phyloP scores from a whole-genome alignment of 2,797 vertebrate species.

The Syngnathus acus region DNA sequence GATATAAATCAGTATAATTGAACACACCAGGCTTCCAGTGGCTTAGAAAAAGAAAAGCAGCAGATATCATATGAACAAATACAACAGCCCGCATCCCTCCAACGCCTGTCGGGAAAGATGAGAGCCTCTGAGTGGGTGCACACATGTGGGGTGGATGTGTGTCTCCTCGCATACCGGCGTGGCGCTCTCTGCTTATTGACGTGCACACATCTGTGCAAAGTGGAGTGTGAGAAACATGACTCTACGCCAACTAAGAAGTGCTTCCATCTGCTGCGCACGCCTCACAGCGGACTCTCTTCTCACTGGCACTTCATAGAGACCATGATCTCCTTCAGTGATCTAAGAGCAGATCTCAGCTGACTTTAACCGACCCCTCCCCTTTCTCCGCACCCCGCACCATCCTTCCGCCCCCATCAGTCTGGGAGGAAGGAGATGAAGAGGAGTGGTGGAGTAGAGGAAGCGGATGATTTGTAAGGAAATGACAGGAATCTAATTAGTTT shows the following conservation, averaged over 20 bases:
- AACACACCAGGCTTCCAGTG: constrained; percentile 55
- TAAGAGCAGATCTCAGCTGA: constrained; percentile 40
- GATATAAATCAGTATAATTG: constrained; percentile 62
- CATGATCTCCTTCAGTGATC: constrained; percentile 52
- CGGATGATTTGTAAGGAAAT: constrained; percentile 19
- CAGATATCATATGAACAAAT: constrained; percentile 53
- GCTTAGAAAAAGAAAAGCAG: constrained; percentile 51
- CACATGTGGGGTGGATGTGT: constrained; percentile 45
- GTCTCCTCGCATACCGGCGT: constrained; percentile 28
- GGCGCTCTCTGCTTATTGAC: constrained; percentile 22
- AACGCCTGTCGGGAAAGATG: constrained; percentile 47
- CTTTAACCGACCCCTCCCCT: constrained; percentile 27
- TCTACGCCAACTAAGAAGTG: constrained; percentile 51
- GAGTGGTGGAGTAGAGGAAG: constrained; percentile 21
- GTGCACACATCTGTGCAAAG: constrained; percentile 22
- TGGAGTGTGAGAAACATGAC: constrained; percentile 42
- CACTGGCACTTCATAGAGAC: constrained; percentile 47
- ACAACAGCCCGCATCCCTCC: constrained; percentile 41
- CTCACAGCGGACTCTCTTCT: constrained; percentile 52
- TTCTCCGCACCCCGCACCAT: constrained; percentile 8
- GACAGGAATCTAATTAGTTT: constrained; percentile 17
- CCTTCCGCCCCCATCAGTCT: constrained; percentile 17
- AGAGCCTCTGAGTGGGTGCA: constrained; percentile 33
- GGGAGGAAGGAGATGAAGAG: constrained; percentile 21
- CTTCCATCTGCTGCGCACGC: constrained; percentile 60